Conservation (phyloP, 2,797 vertebrate genomes). For the Carcharodon carcharias region DNA sequence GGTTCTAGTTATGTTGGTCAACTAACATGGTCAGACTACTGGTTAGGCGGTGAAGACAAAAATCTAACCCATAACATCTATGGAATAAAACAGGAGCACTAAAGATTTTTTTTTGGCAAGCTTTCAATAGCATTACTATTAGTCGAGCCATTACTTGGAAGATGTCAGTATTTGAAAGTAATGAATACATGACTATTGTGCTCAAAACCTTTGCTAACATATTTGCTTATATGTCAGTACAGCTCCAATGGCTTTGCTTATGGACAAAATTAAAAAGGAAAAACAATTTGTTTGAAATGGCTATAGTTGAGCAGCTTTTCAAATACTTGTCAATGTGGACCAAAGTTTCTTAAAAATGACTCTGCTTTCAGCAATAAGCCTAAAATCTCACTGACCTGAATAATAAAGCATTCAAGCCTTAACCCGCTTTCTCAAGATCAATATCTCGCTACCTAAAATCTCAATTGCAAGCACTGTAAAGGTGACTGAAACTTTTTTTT, state of each 20-base stretch:
- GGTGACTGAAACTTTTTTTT: not conserved
- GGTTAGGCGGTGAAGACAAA: not conserved
- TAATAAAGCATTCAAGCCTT: not conserved
- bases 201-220: too few species aligned
- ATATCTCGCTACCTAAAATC: not conserved
- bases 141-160: not conserved
- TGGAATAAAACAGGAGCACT: not conserved
- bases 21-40: not conserved
- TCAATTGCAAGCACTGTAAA: not conserved
- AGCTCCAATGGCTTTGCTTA: not conserved
- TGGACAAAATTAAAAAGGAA: not conserved
- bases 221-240: not conserved
- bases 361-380: not conserved
- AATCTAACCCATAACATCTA: not conserved
- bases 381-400: not conserved
- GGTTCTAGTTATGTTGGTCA: not conserved
- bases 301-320: not conserved
- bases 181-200: too few species aligned
- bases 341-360: not conserved
- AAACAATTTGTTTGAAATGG: not conserved
- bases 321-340: not conserved
- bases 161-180: not conserved
- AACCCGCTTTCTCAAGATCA: not conserved
- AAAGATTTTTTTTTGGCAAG: not conserved
- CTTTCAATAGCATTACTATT: not conserved